Percentiles rank a stretch among this genome's conserved stretches.
phyloP scores from a whole-genome alignment of 2,797 vertebrate genomes.

The Spinibarbus caldwelli region DNA sequence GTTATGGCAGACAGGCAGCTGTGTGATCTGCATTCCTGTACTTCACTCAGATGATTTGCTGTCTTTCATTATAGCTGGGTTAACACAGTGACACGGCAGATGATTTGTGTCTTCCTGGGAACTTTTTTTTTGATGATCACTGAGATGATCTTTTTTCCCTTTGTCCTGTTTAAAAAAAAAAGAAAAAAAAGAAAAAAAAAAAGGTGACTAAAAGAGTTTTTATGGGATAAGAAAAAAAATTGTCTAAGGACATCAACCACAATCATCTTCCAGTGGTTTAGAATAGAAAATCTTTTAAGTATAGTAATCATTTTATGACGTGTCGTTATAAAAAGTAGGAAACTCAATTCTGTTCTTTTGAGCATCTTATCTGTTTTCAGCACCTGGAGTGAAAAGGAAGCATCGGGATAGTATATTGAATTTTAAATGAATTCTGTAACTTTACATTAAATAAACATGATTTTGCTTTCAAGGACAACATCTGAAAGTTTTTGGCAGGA shows the following conservation, averaged over 20 bases:
- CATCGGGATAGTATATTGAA: not conserved
- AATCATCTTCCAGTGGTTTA: not conserved
- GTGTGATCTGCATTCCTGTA: constrained; percentile 19
- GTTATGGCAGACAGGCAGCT: not conserved
- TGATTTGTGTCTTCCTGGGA: constrained; percentile 61
- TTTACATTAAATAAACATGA: not conserved
- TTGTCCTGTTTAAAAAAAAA: no score
- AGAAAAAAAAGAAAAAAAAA: no score
- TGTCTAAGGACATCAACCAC: not conserved
- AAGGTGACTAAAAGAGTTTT: not conserved
- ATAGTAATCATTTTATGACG: no score
- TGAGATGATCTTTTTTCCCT: not conserved
- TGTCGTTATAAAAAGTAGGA: no score
- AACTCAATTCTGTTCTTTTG: not conserved
- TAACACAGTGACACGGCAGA: constrained; percentile 43
- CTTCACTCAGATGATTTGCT: constrained; percentile 62
- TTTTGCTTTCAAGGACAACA: constrained; percentile 7
- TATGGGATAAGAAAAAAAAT: not conserved
- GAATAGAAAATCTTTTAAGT: constrained; percentile 36
- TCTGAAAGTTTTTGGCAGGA: not conserved
- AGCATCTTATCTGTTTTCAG: constrained; percentile 10
- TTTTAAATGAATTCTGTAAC: not conserved
- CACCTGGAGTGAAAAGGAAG: not conserved
- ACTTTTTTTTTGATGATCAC: not conserved
- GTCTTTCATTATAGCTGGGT: constrained; percentile 47